phyloP scores from a whole-genome alignment of 2,888 invertebrate species.

The Galerucella nymphaeae region DNA sequence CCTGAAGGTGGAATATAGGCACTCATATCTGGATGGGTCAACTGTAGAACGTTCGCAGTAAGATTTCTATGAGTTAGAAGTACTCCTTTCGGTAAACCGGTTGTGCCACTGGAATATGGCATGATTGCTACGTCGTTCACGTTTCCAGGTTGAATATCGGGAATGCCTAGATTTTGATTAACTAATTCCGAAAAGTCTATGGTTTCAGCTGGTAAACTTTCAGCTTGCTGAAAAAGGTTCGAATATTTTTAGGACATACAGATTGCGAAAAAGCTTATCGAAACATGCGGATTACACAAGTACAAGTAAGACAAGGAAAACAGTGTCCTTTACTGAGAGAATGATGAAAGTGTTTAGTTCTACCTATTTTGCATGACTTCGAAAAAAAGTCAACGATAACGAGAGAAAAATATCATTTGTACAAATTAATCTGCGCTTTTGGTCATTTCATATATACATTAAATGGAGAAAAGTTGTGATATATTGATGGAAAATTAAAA shows the following conservation, averaged over 20 bases:
- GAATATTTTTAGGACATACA: not conserved
- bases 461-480: no score
- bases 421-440: no score
- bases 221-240: constrained; percentile 33
- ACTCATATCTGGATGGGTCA: constrained; percentile 38
- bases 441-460: no score
- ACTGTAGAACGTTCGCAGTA: constrained; percentile 48
- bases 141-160: constrained; percentile 65
- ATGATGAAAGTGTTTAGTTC: no score
- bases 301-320: no score
- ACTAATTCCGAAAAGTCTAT: constrained; percentile 40
- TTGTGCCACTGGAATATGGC: constrained; percentile 90
- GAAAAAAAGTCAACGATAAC: no score
- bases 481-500: no score
- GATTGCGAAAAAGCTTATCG: no score
- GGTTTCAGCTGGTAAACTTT: constrained; percentile 38
- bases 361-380: no score
- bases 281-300: no score
- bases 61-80: constrained; percentile 69
- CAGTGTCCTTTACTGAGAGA: no score
- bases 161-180: constrained; percentile 62
- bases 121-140: constrained; percentile 72
- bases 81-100: constrained; percentile 84
- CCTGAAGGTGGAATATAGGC: constrained; percentile 37
- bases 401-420: no score